Conservation (phyloP, 2,797 vertebrate genomes). For the Chrysocyon brachyurus region DNA sequence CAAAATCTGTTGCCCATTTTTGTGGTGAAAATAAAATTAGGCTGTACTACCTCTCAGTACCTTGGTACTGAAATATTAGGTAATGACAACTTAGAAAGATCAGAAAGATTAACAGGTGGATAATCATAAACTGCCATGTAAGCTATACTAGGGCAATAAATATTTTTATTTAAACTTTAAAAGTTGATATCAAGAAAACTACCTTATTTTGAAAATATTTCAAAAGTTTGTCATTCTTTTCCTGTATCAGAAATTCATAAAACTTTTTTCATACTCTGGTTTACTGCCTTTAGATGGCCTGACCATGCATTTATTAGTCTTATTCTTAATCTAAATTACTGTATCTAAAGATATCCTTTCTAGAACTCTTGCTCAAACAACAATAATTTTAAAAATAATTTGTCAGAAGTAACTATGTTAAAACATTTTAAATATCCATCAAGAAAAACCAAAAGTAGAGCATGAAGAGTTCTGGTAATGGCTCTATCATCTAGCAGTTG, state of each 20-base stretch:
- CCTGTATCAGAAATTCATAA: not conserved
- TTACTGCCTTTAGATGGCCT: not conserved
- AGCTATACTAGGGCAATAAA: not conserved
- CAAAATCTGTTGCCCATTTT: not conserved
- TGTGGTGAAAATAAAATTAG: conserved; percentile 7
- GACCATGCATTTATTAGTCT: not conserved
- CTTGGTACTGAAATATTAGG: not conserved
- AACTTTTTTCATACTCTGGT: not conserved
- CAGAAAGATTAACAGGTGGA: not conserved
- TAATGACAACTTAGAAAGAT: not conserved
- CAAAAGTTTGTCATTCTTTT: not conserved
- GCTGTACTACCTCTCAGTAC: not conserved
- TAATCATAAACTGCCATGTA: not conserved
- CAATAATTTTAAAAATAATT: not conserved
- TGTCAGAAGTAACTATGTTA: not conserved
- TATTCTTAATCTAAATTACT: not conserved
- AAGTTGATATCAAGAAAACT: conserved; percentile 10
- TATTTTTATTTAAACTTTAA: conserved; percentile 45
- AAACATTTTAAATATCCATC: not conserved
- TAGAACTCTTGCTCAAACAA: not conserved
- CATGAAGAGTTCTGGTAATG: not conserved
- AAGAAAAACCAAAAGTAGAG: not conserved
- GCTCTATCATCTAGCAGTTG: not conserved
- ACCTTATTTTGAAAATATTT: not conserved
- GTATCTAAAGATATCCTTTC: not conserved